Evolutionary conservation across 2,888 invertebrate genomes (phyloP), one percentile per base, ranked within the genome.

Genomic region (Emmelina monodactyla): DNA sequence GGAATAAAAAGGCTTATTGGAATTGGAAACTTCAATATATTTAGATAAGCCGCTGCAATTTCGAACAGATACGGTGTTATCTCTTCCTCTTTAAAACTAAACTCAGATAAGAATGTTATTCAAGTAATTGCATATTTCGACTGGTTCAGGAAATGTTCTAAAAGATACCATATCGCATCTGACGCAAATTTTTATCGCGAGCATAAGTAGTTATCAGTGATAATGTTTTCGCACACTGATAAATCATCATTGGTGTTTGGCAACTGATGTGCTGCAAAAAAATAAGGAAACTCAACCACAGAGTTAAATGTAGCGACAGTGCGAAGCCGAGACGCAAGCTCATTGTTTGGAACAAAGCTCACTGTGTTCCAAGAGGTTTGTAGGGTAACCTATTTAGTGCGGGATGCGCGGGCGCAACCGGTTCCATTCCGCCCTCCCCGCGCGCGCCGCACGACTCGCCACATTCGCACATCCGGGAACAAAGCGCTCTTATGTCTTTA

Each of bases 301-400:
- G n/a, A n/a, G n/a, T n/a, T n/a, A n/a, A n/a, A n/a, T n/a, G n/a
- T n/a, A n/a, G n/a, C n/a, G n/a, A n/a, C n/a, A n/a, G n/a, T n/a
- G n/a, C n/a, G n/a, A n/a, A n/a, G n/a, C n/a, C n/a, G n/a, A n/a
- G n/a, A n/a, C n/a, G n/a, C 28, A 28, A 28, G 28, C n/a, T 6
- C 5, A 19, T 5, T 28, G 5, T 11, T n/a, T 28, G 11, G 15
- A 37, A 33, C 31, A 34, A 31, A 28, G 33, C 25, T 52, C 62
- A 73, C 63, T 71, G 58, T 73, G 66, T 69, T 61, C 61, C 70
- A 76, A 69, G 75, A 70, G 76, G 76, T 78, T 59, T 78, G 73
- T 78, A 69, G 78, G 73, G 72, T 71, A 76, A 78, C 76, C 78
- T 69, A 76, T 76, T 75, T 76, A 69, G 53, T 53, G 65, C 64